Evolutionary conservation across 2,113 vertebrate species (phyloP), one percentile per base, ranked within the genome.

Genomic region (Acrocephalus arundinaceus): DNA sequence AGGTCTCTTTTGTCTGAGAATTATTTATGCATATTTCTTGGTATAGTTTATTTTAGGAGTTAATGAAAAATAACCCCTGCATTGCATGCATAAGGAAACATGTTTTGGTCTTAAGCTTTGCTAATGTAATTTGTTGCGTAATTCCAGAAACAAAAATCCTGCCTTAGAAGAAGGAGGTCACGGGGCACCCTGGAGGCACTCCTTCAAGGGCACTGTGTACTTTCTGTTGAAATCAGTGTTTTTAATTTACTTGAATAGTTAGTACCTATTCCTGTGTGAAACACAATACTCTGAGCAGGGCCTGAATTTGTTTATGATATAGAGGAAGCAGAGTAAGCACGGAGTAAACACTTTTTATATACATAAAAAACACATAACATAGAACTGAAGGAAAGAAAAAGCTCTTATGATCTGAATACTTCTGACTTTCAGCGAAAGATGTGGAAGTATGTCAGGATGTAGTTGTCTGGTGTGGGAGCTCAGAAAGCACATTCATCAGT

Each of bases 141-240:
- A 95, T 71, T 90, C 72, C 10, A 67, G 90, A 94, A 90, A 72
- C 14, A 88, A 70, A 95, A 95, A 62, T 65, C 92, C 85, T 88
- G 85, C 62, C 41, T 95, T 70, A 54, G 88, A 49, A 91, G 61
- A 25, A 88, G 41, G 78, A 83, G 88, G 85, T 94, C 95, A 83
- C 21, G 23, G 46, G 63, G 58, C 33, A 18, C 37, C 30, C 83
- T 76, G 79, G 71, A 94, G 71, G 43, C 67, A 33, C 13, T 80
- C 74, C 68, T 92, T 83, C 67, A 35, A 54, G 68, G 55, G 46
- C 71, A 45, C 58, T 18, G 13, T 7, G 20, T 72, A 13, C 85
- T 88, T 91, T 66, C 67, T 77, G 37, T 49, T 92, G 75, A 62
- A 95, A 63, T 85, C 67, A 33, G n/a, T n/a, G 51, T 61, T 89